Evolutionary conservation across 1,140 invertebrate species (phyloP), one percentile per base, ranked within the genome.

Genomic region (Amphibalanus amphitrite): DNA sequence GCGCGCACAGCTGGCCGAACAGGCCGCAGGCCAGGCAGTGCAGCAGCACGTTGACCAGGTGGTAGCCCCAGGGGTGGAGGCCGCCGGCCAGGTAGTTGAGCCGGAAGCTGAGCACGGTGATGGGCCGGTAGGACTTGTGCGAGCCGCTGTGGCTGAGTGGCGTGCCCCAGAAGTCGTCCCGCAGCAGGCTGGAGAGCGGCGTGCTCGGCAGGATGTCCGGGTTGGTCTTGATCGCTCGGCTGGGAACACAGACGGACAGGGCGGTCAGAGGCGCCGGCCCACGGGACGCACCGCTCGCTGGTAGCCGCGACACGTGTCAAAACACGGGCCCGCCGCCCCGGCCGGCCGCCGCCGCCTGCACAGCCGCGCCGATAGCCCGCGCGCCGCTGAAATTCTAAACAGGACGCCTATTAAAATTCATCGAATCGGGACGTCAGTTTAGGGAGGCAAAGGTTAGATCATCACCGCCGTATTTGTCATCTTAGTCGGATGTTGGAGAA

Each of bases 81-180:
- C 83, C 83, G 74, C 85, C 83, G 0, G 86, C 70, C 76, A 83
- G 79, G 76, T 85, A 87, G 75, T 88, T 86, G 69, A 86, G 78
- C 77, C 89, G 90, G 79, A 89, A 93, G 15, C 87, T 85, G 69
- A 92, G 77, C 69, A 89, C 84, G 15, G 91, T 94, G 0, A 96
- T 77, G 28, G 93, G 93, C 70, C 93, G 83, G 77, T 93, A 96
- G 0, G 92, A 95, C 79, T 94, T 94, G 77, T 96, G 93, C 76
- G 91, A 93, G 67, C 85, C 81, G 74, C 87, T 87, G 74, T 87
- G 86, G 69, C 85, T 85, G 59, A 97, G 84, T 75, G 87, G 85
- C n/a, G 86, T 89, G 3, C 92, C 93, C 93, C 93, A 95, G 81
- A 94, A 95, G 79, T 95, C 93, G 82, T 93, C 86, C 30, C 80